Percentiles rank a stretch among this genome's conserved stretches.
Conservation (phyloP, 2,113 vertebrate genomes). For the Cyanocitta stelleri region DNA sequence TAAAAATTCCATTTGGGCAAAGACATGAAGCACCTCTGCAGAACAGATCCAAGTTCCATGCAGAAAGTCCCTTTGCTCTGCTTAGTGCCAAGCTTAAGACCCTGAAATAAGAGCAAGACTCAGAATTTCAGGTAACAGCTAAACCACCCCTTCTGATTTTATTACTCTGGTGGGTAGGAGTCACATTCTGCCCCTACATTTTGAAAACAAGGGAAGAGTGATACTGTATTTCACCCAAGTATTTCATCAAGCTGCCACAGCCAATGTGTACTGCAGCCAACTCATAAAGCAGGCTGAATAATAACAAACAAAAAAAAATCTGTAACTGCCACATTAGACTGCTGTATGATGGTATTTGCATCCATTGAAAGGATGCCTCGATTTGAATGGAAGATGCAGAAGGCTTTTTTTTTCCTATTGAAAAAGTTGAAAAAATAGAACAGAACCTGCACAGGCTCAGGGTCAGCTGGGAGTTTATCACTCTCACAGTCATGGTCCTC, state of each 20-base stretch:
- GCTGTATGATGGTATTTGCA: not conserved
- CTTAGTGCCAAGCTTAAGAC: not conserved
- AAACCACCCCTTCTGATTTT: not conserved
- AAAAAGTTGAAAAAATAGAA: not conserved
- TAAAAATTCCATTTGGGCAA: not conserved
- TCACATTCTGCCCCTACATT: not conserved
- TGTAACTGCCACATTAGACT: not conserved
- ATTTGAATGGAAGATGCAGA: not conserved
- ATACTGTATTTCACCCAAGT: not conserved
- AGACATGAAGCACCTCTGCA: not conserved
- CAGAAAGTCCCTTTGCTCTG: not conserved
- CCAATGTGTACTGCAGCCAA: not conserved
- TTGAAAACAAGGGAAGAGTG: not conserved
- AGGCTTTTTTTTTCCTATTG: fast-evolving
- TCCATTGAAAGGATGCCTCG: not conserved
- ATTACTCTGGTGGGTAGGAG: not conserved
- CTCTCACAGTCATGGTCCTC: not conserved
- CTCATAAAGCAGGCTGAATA: not conserved
- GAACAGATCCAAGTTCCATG: not conserved
- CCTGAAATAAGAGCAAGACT: not conserved
- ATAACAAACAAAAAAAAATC: not conserved
- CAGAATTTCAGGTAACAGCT: not conserved
- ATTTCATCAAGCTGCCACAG: not conserved
- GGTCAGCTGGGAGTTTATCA: not conserved
- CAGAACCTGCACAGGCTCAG: not conserved